Evolutionary conservation across 2,797 vertebrate genomes (phyloP), one percentile per base, ranked within the genome.

Genomic region (Urophycis tenuis): DNA sequence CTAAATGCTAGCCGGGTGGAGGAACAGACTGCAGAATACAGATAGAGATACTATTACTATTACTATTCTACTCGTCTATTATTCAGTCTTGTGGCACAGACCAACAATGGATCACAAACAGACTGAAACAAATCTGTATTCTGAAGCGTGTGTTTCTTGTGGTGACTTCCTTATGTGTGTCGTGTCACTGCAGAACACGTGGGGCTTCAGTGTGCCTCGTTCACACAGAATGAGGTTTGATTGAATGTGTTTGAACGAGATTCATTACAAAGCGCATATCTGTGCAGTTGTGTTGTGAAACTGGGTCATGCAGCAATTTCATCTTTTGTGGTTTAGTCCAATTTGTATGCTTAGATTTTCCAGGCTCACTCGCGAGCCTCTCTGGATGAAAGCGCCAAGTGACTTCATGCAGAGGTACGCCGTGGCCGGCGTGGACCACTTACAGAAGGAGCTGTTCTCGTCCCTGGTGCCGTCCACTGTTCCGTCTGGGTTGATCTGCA

Each of bases 401-500:
- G 49, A 29, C 34, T 72, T 71, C 74, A 77, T 64, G 60, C 60
- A 75, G 79, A 80, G 32, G 76, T 17, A 80, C 36, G 75, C 14
- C 19, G 5, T 9, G 32, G 1, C 41, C 60, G 45, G 29, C 79
- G 76, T 71, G 74, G 30, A 71, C 72, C 77, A 88, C 91, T 93
- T 83, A 93, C 92, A 90, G 84, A 93, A 93, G 90, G 93, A 95
- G 91, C 95, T 97, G 91, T 95, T 95, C 88, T 99, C 97, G 74
- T 99, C 97, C 91, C 96, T 95, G 83, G 97, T 98, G 90, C 97
- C 96, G 91, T 99, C 96, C 85, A 99, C 94, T 80, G 95, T 95
- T 89, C 97, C 97, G 88, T 98, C 97, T 85, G 97, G 95, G 90
- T 96, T 96, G 91, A 99, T 93, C 92, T 99, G 97, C 90, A 99